Base-by-base conservation (phyloP, 2,113 vertebrate genomes). In the Rhagologus leucostigma region DNA sequence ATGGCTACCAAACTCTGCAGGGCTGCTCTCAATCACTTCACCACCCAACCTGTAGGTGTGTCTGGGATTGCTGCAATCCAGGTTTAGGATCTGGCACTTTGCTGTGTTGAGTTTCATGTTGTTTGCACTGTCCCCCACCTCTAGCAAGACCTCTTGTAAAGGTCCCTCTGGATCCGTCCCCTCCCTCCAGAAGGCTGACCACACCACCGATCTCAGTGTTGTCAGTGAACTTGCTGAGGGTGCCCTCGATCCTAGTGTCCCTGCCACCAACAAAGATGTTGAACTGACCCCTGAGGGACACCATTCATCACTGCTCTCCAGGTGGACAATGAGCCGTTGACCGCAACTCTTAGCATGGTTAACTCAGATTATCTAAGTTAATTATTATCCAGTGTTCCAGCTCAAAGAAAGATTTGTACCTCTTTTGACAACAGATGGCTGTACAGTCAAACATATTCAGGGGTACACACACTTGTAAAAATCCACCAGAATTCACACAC, bases 41-140 rank as follows among this genome's bases (percentile, higher is more conserved):
- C 46, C 17, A 41, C 4, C 9, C 29, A 35, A 0, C 11, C 47
- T 26, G 9, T 17, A 30, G 5, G 3, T 46, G 16, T 18, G n/a
- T 32, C 46, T 30, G 26, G 21, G 24, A 69, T 32, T 55, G 24
- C n/a, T 67, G 22, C 10, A 30, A 7, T 12, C 21, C 24, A 27
- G 5, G 17, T 19, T 11, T 7, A 53, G n/a, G 23, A 16, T 13
- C 13, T n/a, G 22, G 8, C 4, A 8, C 2, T 82, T 68, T 14
- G 3, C 13, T 39, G 5, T n/a, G 5, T 19, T 47, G 47, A 62
- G 53, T 30, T 53, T 19, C 7, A 6, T 41, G n/a, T 16, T 10
- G 10, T 30, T 60, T 29, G 4, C n/a, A 18, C 1, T 1, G 9
- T 26, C 6, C 5, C 9, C 6, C 6, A 2, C 9, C 13, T 17